Evolutionary conservation across 2,113 vertebrate genomes (phyloP).

Genomic region (Otocyon megalotis): DNA sequence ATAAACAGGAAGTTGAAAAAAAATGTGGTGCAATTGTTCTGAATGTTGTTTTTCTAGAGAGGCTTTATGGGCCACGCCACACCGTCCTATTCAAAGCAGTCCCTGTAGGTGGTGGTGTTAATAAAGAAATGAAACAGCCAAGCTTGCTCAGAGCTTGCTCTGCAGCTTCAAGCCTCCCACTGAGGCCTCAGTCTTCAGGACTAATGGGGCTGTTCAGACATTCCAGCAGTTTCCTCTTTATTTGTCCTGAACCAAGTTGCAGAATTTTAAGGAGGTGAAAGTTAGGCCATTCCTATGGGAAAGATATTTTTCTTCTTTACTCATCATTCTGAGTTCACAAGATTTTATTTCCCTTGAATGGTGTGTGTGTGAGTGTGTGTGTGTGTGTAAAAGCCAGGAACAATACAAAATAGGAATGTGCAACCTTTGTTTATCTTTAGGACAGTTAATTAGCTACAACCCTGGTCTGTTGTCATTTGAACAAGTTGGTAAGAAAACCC

Average conservation of each 20-base stretch:
- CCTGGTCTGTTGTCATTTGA: background rate
- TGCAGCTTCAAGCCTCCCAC: background rate
- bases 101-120: conserved; percentile 85
- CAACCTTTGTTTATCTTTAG: conserved; percentile 27
- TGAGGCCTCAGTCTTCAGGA: background rate
- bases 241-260: conserved; percentile 8
- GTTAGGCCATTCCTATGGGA: conserved; percentile 23
- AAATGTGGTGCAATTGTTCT: conserved; percentile 76
- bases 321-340: background rate
- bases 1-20: conserved; percentile 83
- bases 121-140: conserved; percentile 76
- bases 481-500: conserved; percentile 35
- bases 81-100: background rate
- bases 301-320: conserved; percentile 45
- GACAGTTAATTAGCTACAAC: background rate
- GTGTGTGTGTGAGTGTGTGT: background rate
- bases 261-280: conserved; percentile 36
- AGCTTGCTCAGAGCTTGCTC: background rate
- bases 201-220: background rate
- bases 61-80: background rate
- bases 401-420: background rate
- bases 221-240: background rate
- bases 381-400: background rate
- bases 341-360: background rate
- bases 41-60: conserved; percentile 70